Percentiles rank a stretch among this genome's conserved stretches.
These are phyloP conservation scores for Schizopygopsis pylzovi DNA, from an alignment of 2,797 vertebrate species.

Conservation along the genomic window DNA sequence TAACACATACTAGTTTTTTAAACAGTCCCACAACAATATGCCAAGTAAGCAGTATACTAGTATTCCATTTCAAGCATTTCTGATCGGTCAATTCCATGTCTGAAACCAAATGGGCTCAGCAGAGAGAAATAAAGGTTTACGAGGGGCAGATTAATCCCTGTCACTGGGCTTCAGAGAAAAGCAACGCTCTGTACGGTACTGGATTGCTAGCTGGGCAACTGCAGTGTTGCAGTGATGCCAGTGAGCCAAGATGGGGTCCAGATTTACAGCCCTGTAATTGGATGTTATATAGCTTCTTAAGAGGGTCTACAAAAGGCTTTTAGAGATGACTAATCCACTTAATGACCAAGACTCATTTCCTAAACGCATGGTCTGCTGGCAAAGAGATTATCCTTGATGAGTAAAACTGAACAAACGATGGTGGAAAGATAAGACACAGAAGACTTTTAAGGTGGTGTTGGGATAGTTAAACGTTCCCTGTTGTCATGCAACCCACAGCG, in stretches of 20 bases:
- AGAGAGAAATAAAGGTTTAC: conserved; percentile 32
- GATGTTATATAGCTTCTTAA: conserved; percentile 67
- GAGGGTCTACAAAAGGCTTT: conserved; percentile 55
- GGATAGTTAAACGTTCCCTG: background rate
- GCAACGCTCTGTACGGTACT: background rate
- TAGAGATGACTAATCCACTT: conserved; percentile 65
- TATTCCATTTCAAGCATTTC: background rate
- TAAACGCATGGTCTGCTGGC: conserved; percentile 54
- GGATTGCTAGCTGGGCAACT: conserved; percentile 2
- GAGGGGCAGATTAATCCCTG: background rate
- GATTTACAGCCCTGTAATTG: conserved; percentile 58
- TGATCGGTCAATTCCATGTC: background rate
- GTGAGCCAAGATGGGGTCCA: conserved; percentile 34
- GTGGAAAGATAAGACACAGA: background rate
- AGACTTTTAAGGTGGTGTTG: background rate
- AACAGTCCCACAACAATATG: background rate
- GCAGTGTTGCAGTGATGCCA: conserved; percentile 13
- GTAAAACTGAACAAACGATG: conserved; percentile 7
- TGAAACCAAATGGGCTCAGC: conserved; percentile 14
- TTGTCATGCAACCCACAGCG: background rate
- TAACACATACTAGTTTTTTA: background rate
- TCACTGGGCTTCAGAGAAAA: background rate
- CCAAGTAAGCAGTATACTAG: background rate
- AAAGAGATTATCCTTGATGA: background rate
- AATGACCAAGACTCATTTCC: conserved; percentile 67